Conservation (phyloP, 2,888 invertebrate genomes). For the Tetranychus piercei region DNA sequence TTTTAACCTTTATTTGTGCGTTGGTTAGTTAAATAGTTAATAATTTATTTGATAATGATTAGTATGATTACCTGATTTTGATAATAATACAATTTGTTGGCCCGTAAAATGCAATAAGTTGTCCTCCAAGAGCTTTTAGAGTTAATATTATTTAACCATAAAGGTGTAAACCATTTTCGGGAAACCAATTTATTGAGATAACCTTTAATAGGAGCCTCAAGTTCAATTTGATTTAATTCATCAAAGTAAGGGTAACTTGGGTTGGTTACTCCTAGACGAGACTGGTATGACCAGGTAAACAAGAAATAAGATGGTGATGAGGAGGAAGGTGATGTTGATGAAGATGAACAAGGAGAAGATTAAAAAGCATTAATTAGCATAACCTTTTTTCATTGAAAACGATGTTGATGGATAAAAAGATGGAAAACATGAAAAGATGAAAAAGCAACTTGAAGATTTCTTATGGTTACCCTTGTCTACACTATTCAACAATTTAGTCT, state of each 20-base stretch:
- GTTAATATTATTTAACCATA: background rate
- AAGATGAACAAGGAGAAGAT: background rate
- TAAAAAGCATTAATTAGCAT: background rate
- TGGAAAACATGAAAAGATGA: background rate
- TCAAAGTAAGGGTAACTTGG: background rate
- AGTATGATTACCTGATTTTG: background rate
- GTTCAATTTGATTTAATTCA: background rate
- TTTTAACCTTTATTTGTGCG: too few species aligned
- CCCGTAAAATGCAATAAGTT: background rate
- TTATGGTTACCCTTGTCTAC: too few species aligned
- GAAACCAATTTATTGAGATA: background rate
- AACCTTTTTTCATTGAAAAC: background rate
- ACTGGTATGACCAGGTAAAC: background rate
- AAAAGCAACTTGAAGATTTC: background rate
- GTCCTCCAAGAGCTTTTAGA: background rate
- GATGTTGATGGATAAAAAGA: background rate
- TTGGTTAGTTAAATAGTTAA: too few species aligned
- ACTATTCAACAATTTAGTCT: too few species aligned
- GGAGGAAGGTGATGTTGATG: background rate
- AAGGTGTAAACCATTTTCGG: background rate
- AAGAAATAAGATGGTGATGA: background rate
- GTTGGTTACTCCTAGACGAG: background rate
- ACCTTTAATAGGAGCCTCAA: background rate
- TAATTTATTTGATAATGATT: background rate
- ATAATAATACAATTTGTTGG: conserved; percentile 1